Base-by-base conservation (phyloP, 2,113 vertebrate genomes). In the Psephotus haematonotus region DNA sequence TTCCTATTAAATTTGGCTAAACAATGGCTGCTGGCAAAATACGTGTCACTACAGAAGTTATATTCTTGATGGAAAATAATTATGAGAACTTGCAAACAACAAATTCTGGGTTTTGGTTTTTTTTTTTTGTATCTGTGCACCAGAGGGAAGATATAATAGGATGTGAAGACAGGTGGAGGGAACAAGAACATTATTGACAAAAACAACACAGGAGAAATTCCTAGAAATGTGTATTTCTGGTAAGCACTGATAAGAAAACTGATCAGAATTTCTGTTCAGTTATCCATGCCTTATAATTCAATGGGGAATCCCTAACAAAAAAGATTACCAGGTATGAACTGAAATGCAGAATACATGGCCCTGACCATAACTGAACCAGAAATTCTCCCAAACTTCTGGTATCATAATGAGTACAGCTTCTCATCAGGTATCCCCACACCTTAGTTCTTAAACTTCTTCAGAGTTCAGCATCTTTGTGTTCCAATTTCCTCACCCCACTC, bases 361-460 rank as follows among this genome's bases (percentile, higher is more conserved):
- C 37, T 55, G 31, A 74, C 52, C 50, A 12, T 7, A 60, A 31
- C 7, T 4, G 18, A 65, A 60, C 12, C 15, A 64, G n/a, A 79
- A 53, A 60, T 52, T 46, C 72, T 28, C 33, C n/a, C 28, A 88
- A 57, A 64, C 18, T 28, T 82, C 22, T 72, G 22, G 17, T 25
- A 86, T 52, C 18, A 53, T 5, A 31, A 4, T n/a, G 28, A 87
- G 12, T 47, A 53, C 22, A 85, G 31, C n/a, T 75, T 78, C n/a
- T 68, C 31, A 71, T 14, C 2, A 3, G 8, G 3, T 28, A 49
- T 8, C 84, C 22, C 31, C 1, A 0, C 11, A 25, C 39, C 10
- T 49, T 27, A 68, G 52, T 18, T 67, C 27, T 74, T 68, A 68
- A 64, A 63, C 4, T 71, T 84, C 46, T 68, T 60, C 59, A 80